phyloP scores from a whole-genome alignment of 2,888 invertebrate species.

The Nephrotoma guestfalica region DNA sequence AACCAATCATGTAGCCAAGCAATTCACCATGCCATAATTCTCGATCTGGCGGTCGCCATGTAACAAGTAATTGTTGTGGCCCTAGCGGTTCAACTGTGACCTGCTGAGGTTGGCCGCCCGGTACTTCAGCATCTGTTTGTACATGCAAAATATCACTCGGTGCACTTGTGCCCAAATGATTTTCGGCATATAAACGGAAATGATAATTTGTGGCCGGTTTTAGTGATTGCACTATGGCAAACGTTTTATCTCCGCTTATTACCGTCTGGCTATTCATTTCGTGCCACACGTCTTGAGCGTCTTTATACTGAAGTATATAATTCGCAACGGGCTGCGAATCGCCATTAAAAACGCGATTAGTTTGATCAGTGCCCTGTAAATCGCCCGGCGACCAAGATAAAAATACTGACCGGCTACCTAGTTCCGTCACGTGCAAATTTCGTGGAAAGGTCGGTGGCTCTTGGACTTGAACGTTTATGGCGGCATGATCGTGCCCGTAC shows the following conservation, averaged over 20 bases:
- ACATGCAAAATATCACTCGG: constrained; percentile 41
- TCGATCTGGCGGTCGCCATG: constrained; percentile 62
- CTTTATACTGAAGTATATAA: constrained; percentile 45
- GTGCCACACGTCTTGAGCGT: constrained; percentile 42
- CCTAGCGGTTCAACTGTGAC: constrained; percentile 52
- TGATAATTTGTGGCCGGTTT: constrained; percentile 44
- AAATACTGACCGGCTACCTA: constrained; percentile 39
- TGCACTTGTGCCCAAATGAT: constrained; percentile 44
- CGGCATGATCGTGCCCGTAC: constrained; percentile 42
- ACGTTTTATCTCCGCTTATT: constrained; percentile 38
- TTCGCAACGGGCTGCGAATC: constrained; percentile 38
- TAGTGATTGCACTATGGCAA: constrained; percentile 37
- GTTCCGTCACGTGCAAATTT: constrained; percentile 39
- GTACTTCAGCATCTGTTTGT: constrained; percentile 44
- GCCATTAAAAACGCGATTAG: constrained; percentile 18
- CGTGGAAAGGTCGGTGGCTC: constrained; percentile 47
- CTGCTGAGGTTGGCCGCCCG: constrained; percentile 53
- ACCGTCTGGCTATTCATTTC: constrained; percentile 41
- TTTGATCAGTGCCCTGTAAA: constrained; percentile 17
- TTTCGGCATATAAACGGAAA: constrained; percentile 44
- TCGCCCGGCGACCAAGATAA: constrained; percentile 40
- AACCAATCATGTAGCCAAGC: constrained; percentile 51
- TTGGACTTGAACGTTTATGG: constrained; percentile 34
- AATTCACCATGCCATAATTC: constrained; percentile 62
- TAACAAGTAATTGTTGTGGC: constrained; percentile 52